These are phyloP conservation scores for Drosophila nr. perissopoda DNA, from an alignment of 2,888 invertebrate genomes.

Conservation along the genomic window DNA sequence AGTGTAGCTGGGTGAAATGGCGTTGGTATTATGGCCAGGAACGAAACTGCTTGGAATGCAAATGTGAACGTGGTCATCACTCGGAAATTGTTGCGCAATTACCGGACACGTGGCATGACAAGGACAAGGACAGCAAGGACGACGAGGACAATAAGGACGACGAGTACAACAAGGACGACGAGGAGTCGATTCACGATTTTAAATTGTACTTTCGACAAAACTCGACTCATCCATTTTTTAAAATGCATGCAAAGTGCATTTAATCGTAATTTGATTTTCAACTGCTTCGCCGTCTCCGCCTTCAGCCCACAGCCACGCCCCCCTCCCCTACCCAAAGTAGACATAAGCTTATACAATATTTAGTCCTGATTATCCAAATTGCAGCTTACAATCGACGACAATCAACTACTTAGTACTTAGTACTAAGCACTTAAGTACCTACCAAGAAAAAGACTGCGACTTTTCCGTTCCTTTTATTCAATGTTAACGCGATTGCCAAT, in stretches of 20 bases:
- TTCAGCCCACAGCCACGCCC: background rate
- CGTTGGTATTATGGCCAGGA: background rate
- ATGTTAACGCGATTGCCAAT: background rate
- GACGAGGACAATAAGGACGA: background rate
- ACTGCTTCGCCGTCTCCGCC: background rate
- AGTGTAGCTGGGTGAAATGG: background rate
- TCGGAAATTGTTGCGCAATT: conserved; percentile 43
- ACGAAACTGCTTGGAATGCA: background rate
- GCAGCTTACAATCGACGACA: conserved; percentile 56
- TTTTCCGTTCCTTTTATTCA: background rate
- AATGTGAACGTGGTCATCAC: background rate
- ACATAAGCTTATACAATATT: conserved; percentile 50
- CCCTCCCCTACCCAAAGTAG: conserved; percentile 13
- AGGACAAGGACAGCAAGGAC: too few relatives aligned
- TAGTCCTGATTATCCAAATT: conserved; percentile 63
- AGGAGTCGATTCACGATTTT: conserved; percentile 12
- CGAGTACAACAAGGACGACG: background rate
- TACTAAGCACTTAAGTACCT: conserved; percentile 12
- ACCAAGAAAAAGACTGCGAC: background rate
- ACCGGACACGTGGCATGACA: conserved; percentile 10
- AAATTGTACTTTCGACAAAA: conserved; percentile 55
- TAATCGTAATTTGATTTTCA: conserved; percentile 56
- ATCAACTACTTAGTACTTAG: conserved; percentile 12
- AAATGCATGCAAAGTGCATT: conserved; percentile 67
- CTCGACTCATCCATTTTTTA: conserved; percentile 57